Evolutionary conservation across 2,113 vertebrate species (phyloP).

Genomic region (Lepidothrix coronata): DNA sequence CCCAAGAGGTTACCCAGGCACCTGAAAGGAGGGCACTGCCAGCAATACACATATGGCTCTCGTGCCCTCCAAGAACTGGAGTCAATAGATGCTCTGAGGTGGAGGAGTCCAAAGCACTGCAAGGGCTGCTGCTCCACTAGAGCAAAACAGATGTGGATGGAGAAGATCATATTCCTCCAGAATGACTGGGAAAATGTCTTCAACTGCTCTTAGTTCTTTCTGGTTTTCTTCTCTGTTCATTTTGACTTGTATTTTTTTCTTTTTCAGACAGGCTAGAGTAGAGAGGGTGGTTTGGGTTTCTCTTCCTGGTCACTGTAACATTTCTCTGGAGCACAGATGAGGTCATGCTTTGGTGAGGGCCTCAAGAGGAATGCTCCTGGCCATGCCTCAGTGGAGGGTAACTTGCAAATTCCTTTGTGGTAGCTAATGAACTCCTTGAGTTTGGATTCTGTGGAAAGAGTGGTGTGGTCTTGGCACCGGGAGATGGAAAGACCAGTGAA

Average conservation of each 20-base stretch:
- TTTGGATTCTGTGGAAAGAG: not conserved
- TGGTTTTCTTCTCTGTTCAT: not conserved
- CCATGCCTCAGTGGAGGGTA: not conserved
- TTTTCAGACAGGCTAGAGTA: not conserved
- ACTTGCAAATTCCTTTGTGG: not conserved
- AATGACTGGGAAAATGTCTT: not conserved
- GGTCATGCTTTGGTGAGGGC: not conserved
- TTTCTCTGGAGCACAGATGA: not conserved
- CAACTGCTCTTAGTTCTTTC: not conserved
- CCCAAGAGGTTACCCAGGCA: not conserved
- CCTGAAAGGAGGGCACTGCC: not conserved
- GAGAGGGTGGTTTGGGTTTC: not conserved
- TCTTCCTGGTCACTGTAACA: not conserved
- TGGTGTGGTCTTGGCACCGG: not conserved
- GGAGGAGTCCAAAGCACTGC: fast-evolving
- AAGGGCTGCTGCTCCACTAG: not conserved
- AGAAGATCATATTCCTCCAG: not conserved
- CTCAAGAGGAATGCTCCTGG: not conserved
- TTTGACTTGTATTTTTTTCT: not conserved
- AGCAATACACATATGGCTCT: not conserved
- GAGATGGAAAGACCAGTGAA: not conserved
- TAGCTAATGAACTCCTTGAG: not conserved
- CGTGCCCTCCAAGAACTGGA: not conserved
- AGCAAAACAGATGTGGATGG: not conserved
- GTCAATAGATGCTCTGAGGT: not conserved